phyloP scores from a whole-genome alignment of 2,113 vertebrate genomes.

The Elephantulus edwardii region DNA sequence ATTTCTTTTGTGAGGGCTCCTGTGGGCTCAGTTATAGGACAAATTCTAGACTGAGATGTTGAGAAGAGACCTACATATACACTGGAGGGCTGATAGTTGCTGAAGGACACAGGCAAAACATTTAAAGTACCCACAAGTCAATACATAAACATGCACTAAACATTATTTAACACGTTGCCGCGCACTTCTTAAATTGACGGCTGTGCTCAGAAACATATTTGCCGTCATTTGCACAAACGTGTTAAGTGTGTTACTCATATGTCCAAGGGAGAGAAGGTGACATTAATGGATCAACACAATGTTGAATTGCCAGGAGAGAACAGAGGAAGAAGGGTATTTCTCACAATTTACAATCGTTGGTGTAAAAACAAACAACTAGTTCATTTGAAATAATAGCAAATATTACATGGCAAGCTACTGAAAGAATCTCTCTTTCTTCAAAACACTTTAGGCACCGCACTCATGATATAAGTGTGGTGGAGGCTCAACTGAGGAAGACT shows the following conservation, averaged over 20 bases:
- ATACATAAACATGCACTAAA: background rate
- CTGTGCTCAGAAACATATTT: too few relatives aligned
- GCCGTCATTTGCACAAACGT: too few relatives aligned
- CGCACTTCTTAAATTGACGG: too few relatives aligned
- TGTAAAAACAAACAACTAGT: background rate
- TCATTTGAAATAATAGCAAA: background rate
- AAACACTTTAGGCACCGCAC: background rate
- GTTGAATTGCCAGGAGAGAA: background rate
- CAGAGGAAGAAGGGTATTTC: background rate
- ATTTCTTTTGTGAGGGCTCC: background rate
- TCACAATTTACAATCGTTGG: background rate
- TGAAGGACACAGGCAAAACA: background rate
- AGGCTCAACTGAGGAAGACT: background rate
- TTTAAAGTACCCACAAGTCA: background rate
- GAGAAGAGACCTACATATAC: background rate
- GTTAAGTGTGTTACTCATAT: background rate
- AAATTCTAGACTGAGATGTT: background rate
- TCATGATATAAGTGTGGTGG: background rate
- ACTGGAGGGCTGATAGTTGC: background rate
- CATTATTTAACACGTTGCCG: too few relatives aligned
- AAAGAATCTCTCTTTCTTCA: background rate
- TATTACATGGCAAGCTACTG: background rate
- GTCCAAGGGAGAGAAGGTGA: background rate
- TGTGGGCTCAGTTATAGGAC: background rate
- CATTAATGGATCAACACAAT: background rate